Conservation (phyloP, 2,888 invertebrate species). For the Idaea dimidiata region DNA sequence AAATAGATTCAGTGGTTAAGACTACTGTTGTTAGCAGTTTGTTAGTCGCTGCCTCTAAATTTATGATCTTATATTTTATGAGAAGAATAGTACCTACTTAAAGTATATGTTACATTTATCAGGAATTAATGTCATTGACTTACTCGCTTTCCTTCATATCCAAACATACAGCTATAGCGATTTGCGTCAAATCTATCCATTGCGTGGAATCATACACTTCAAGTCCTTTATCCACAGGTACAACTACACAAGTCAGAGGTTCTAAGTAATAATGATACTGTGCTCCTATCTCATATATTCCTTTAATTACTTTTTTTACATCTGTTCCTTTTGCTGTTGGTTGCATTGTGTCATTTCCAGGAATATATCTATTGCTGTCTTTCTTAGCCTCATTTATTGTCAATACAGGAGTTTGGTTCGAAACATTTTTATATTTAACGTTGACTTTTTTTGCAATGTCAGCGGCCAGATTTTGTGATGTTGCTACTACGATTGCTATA, state of each 20-base stretch:
- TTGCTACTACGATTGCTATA: slow-evolving; percentile 85
- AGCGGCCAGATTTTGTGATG: slow-evolving; percentile 76
- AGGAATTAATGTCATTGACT: slow-evolving; percentile 29
- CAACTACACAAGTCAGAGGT: slow-evolving; percentile 82
- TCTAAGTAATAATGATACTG: slow-evolving; percentile 91
- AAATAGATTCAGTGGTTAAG: not conserved
- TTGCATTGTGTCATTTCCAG: slow-evolving; percentile 41
- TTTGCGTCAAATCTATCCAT: slow-evolving; percentile 83
- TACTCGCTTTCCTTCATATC: slow-evolving; percentile 80
- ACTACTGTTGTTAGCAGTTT: no score
- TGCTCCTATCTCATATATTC: slow-evolving; percentile 79
- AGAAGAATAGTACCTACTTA: no score
- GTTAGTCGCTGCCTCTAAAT: no score
- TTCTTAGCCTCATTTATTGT: slow-evolving; percentile 62
- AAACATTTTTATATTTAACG: slow-evolving; percentile 76
- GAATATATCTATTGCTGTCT: slow-evolving; percentile 60
- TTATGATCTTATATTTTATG: no score
- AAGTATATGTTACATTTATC: not conserved
- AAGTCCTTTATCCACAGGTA: slow-evolving; percentile 85
- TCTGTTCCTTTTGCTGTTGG: slow-evolving; percentile 56
- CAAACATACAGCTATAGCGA: slow-evolving; percentile 78
- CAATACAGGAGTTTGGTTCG: slow-evolving; percentile 48
- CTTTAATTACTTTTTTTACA: slow-evolving; percentile 73
- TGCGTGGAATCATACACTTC: slow-evolving; percentile 84
- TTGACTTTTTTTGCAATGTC: slow-evolving; percentile 80